A percentile compares a stretch with the other conserved stretches of the same genome.
These are phyloP conservation scores for Rhagoletis pomonella DNA, from an alignment of 1,140 invertebrate species.

Conservation along the genomic window DNA sequence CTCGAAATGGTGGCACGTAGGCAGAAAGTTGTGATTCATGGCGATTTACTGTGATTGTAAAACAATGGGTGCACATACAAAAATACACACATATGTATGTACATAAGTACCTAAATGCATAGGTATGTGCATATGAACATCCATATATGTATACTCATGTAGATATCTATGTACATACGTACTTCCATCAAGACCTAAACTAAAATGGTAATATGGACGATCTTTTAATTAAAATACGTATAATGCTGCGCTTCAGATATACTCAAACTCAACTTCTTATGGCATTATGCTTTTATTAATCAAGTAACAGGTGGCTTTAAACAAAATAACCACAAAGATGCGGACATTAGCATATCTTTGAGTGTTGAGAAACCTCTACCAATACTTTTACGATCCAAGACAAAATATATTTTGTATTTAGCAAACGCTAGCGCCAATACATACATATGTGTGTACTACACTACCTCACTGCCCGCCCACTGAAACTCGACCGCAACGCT, in stretches of 20 bases:
- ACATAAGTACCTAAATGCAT: too few relatives aligned
- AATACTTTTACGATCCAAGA: neutral
- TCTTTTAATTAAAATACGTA: too few relatives aligned
- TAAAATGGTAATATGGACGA: too few relatives aligned
- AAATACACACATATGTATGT: too few relatives aligned
- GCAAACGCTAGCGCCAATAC: neutral
- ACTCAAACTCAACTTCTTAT: too few relatives aligned
- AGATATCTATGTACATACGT: too few relatives aligned
- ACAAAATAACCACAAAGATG: neutral
- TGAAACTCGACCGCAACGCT: too few relatives aligned
- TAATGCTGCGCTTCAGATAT: too few relatives aligned
- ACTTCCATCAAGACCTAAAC: too few relatives aligned
- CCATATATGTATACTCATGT: too few relatives aligned
- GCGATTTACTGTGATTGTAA: neutral
- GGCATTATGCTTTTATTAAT: neutral
- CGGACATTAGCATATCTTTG: neutral
- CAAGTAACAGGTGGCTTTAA: conserved; percentile 2
- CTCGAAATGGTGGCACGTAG: conserved; percentile 9
- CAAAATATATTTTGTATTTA: neutral
- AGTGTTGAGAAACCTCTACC: neutral
- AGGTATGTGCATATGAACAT: too few relatives aligned
- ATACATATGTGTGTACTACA: neutral
- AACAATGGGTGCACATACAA: neutral
- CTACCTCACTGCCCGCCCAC: neutral
- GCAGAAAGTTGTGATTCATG: neutral